Base-by-base conservation (phyloP, 2,888 invertebrate genomes). In the Achlya flavicornis region DNA sequence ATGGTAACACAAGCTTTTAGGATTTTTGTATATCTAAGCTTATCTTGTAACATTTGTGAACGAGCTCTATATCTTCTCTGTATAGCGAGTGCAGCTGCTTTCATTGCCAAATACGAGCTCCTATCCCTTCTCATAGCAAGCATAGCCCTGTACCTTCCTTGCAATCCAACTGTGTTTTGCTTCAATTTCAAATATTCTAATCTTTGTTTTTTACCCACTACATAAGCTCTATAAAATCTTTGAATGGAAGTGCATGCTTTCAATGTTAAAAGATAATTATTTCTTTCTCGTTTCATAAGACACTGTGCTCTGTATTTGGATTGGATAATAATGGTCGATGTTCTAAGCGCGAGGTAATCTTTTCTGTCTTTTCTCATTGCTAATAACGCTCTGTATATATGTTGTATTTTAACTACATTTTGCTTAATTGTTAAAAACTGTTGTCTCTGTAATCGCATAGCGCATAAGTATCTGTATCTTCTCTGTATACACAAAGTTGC, bases 201-300 rank as follows among this genome's bases (percentile, higher is more conserved):
- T 57, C 88, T 84, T 67, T 87, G 78, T 35, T 71, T 74, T 63
- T 74, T 86, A 67, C 78, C 89, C 35, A 69, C 62, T 62, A 72
- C 69, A 65, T 79, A 83, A 0, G 87, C 83, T 77, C 84, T 86
- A 68, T 89, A 94, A 58, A 75, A 77, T 64, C 76, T 82, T 76
- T 95, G 95, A 58, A 95, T 89, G 8, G 74, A 64, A 32, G 83
- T 69, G 60, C 83, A 85, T 0, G 94, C 84, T 61, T 80, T 81
- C 70, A 87, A 82, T 43, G 87, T 76, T 16, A 73, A 73, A 12
- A 88, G 65, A 74, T 91, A 95, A 43, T 82, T 77, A 14, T 73
- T 69, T 66, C 88, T 86, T 62, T 89, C 84, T 63, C 69, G 68
- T 75, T 84, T 89, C 86, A 90, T 89, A 1, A 80, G 68, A 14